phyloP scores from a whole-genome alignment of 2,888 invertebrate species.

The Lithosia quadra region DNA sequence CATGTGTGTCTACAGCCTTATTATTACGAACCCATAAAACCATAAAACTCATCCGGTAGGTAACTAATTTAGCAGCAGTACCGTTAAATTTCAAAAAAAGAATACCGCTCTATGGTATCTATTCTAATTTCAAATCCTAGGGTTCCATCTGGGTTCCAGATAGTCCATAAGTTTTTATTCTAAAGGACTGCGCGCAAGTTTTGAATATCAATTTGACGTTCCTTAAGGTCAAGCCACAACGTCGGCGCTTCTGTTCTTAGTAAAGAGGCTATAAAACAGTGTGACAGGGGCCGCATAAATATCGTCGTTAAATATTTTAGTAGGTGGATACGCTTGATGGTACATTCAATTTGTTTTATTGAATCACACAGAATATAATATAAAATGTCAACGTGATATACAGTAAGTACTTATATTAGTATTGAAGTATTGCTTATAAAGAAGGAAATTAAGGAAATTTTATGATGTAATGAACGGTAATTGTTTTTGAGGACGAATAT shows the following conservation, averaged over 20 bases:
- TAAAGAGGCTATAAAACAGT: slow-evolving; percentile 49
- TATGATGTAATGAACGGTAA: background rate
- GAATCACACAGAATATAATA: background rate
- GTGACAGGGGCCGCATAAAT: slow-evolving; percentile 41
- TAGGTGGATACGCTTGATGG: slow-evolving; percentile 22
- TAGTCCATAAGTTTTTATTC: slow-evolving; percentile 48
- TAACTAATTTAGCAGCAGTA: slow-evolving; percentile 24
- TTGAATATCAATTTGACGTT: slow-evolving; percentile 67
- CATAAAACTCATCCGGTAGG: slow-evolving; percentile 23
- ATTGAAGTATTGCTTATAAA: slow-evolving; percentile 6
- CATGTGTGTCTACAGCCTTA: background rate
- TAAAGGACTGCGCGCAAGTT: slow-evolving; percentile 66
- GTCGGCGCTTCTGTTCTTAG: slow-evolving; percentile 45
- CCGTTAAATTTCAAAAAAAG: slow-evolving; percentile 25
- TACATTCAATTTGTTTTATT: slow-evolving; percentile 31
- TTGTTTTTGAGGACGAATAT: background rate
- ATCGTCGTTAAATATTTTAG: slow-evolving; percentile 30
- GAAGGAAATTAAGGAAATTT: background rate
- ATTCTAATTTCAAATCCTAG: slow-evolving; percentile 37
- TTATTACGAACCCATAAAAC: slow-evolving; percentile 1
- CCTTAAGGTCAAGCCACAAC: slow-evolving; percentile 56
- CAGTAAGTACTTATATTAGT: background rate
- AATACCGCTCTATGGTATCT: slow-evolving; percentile 29
- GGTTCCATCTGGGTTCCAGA: no score
- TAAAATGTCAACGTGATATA: slow-evolving; percentile 7